phyloP scores from a whole-genome alignment of 2,113 vertebrate species.

The Sterna hirundo region DNA sequence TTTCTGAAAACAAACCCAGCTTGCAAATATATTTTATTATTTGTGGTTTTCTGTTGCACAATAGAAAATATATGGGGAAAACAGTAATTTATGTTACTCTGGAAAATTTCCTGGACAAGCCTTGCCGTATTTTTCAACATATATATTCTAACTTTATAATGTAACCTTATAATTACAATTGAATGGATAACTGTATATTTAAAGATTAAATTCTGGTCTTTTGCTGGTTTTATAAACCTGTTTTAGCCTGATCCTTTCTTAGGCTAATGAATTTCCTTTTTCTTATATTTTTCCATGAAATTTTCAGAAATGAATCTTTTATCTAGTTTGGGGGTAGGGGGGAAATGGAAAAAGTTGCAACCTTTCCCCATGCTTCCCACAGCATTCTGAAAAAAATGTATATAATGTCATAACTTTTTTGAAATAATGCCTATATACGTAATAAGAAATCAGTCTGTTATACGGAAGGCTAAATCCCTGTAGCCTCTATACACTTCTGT shows the following conservation, averaged over 20 bases:
- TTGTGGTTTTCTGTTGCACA: neutral
- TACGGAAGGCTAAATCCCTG: neutral
- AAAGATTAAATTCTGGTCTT: fast-evolving
- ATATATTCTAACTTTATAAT: too few species aligned
- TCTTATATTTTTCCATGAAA: neutral
- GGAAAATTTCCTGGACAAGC: neutral
- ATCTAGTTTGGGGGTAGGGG: fast-evolving
- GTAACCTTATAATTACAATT: neutral
- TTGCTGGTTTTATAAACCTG: neutral
- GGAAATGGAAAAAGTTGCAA: fast-evolving
- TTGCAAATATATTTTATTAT: neutral
- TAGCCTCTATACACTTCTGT: fast-evolving
- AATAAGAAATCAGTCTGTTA: neutral
- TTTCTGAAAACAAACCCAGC: neutral
- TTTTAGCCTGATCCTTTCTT: neutral
- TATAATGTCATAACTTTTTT: neutral
- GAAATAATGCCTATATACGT: too few species aligned
- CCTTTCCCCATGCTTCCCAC: fast-evolving
- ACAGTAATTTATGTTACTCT: neutral
- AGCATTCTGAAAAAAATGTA: neutral
- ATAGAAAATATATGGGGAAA: neutral
- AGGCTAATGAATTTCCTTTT: neutral
- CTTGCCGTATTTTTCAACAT: fast-evolving
- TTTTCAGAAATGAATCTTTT: neutral
- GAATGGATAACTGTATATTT: neutral